These are phyloP conservation scores for Felis catus DNA, from an alignment of 2,113 vertebrate genomes.

Conservation along the genomic window DNA sequence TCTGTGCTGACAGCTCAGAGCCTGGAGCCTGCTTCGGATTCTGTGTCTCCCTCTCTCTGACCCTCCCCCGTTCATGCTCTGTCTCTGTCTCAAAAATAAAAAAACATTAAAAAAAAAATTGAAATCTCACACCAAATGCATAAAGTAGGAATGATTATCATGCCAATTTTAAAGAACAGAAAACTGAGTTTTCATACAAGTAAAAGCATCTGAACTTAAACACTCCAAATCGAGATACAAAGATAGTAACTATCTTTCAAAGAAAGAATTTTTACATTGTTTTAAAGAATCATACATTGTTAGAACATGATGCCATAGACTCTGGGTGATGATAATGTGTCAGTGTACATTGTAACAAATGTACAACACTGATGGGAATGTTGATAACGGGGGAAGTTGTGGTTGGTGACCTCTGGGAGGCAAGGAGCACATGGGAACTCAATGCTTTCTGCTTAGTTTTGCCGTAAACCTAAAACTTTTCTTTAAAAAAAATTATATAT, in stretches of 20 bases:
- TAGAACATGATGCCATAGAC: background rate
- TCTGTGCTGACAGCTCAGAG: too few relatives aligned
- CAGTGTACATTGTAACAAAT: background rate
- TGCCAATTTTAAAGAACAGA: background rate
- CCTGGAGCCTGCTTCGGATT: too few relatives aligned
- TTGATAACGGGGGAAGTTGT: background rate
- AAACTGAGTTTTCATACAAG: background rate
- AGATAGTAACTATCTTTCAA: background rate
- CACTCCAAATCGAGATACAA: background rate
- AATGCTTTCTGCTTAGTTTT: background rate
- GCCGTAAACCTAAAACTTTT: background rate
- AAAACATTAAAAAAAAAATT: background rate
- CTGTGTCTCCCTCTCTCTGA: too few relatives aligned
- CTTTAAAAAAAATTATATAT: too few relatives aligned
- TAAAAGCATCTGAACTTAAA: background rate
- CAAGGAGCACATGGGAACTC: background rate
- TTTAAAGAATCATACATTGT: background rate
- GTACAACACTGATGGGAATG: background rate
- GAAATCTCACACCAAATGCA: background rate
- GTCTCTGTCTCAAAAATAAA: too few relatives aligned
- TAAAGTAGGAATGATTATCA: background rate
- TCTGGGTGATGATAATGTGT: background rate
- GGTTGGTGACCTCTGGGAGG: background rate
- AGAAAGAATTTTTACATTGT: background rate
- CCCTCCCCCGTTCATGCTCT: too few relatives aligned